A percentile compares a stretch with the other conserved stretches of the same genome.
Conservation (phyloP, 2,888 invertebrate species). For the Eumerus sabulonum region DNA sequence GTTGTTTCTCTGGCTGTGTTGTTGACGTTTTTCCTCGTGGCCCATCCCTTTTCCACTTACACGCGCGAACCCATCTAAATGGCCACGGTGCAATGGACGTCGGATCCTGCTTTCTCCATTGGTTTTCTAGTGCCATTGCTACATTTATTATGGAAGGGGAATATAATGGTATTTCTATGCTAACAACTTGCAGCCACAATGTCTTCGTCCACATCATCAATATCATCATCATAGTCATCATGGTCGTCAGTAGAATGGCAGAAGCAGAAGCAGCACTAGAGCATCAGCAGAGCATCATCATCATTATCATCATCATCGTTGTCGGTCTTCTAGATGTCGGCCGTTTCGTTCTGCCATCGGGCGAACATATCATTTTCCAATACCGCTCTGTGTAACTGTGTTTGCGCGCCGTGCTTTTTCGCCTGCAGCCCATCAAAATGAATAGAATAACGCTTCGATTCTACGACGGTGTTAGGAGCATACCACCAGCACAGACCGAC, state of each 20-base stretch:
- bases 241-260: too few species aligned
- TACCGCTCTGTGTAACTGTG: slow-evolving; percentile 44
- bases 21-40: slow-evolving; percentile 52
- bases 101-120: slow-evolving; percentile 61
- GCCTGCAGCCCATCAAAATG: slow-evolving; percentile 2
- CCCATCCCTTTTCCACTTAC: slow-evolving; percentile 58
- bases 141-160: slow-evolving; percentile 41
- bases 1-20: slow-evolving; percentile 42
- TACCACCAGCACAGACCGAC: slow-evolving; percentile 1
- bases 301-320: too few species aligned
- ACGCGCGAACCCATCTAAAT: background rate
- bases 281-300: too few species aligned
- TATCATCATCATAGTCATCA: slow-evolving; percentile 1
- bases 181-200: slow-evolving; percentile 67
- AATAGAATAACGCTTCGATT: slow-evolving; percentile 41
- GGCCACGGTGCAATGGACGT: too few species aligned
- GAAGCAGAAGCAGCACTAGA: too few species aligned
- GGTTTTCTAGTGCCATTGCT: slow-evolving; percentile 39
- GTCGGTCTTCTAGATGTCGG: slow-evolving; percentile 55
- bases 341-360: slow-evolving; percentile 56
- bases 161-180: slow-evolving; percentile 68
- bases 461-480: slow-evolving; percentile 40
- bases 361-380: slow-evolving; percentile 64
- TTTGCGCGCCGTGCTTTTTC: slow-evolving; percentile 2
- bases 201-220: slow-evolving; percentile 43